A percentile compares a stretch with the other conserved stretches of the same genome.
Conservation (phyloP, 2,113 vertebrate genomes). For the Natator depressus region DNA sequence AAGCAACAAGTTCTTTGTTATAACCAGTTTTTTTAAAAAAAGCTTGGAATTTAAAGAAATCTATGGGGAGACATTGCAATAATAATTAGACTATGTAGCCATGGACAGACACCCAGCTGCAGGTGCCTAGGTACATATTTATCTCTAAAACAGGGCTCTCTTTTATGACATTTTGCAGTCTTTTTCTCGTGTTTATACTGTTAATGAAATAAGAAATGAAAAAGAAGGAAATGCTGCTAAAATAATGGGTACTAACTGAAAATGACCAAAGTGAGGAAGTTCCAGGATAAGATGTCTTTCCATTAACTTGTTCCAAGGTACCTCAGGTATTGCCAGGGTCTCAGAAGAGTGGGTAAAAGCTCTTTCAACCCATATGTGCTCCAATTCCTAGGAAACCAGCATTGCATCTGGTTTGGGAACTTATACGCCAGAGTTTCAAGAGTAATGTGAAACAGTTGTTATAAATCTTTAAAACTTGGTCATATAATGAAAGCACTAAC, state of each 20-base stretch:
- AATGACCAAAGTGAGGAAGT: background rate
- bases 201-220: background rate
- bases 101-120: background rate
- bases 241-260: background rate
- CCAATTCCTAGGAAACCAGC: background rate
- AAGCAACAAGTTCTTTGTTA: background rate
- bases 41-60: background rate
- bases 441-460: constrained; percentile 13
- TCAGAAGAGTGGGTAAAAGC: background rate
- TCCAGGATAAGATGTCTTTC: background rate
- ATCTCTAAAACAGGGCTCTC: background rate
- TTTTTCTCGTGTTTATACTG: background rate
- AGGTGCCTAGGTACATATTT: background rate
- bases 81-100: background rate
- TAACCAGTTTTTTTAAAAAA: background rate
- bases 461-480: background rate
- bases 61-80: background rate
- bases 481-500: background rate
- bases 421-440: background rate
- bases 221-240: background rate
- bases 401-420: background rate
- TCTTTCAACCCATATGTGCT: background rate
- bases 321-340: background rate
- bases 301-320: background rate
- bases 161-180: background rate